Evolutionary conservation across 2,113 vertebrate species (phyloP).

Genomic region (Petaurus breviceps): DNA sequence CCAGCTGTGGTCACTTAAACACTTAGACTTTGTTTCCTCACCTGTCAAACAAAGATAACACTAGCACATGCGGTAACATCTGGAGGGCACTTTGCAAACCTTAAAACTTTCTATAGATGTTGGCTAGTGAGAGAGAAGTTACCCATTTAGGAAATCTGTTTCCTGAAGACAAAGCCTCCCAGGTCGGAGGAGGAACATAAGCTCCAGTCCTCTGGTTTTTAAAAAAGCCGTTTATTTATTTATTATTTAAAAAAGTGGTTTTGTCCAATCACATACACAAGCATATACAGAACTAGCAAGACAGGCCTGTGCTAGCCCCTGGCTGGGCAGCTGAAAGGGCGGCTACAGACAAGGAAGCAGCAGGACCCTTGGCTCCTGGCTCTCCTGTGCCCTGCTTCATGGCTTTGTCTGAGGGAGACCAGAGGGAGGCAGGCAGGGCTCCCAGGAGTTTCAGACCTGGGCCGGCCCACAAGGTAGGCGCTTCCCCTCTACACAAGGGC

Average conservation of each 20-base stretch:
- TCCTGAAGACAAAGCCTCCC: not conserved
- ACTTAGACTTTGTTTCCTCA: not conserved
- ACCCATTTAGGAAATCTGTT: not conserved
- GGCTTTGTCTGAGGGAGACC: constrained; percentile 83
- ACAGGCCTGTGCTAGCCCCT: constrained; percentile 84
- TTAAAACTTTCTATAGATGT: not conserved
- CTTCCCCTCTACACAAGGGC: constrained; percentile 83
- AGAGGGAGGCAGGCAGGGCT: constrained; percentile 84
- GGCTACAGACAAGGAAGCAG: constrained; percentile 85
- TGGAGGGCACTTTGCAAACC: not conserved
- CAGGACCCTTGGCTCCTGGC: not conserved
- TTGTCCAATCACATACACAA: constrained; percentile 88
- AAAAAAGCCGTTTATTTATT: constrained; percentile 89
- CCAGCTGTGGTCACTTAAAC: no score
- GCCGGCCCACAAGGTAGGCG: constrained; percentile 63
- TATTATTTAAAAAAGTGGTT: constrained; percentile 82
- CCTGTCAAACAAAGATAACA: not conserved
- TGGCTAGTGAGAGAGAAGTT: not conserved
- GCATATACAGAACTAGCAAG: constrained; percentile 85
- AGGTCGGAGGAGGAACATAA: constrained; percentile 28
- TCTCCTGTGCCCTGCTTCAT: constrained; percentile 81
- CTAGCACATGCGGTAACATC: not conserved
- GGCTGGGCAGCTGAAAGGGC: constrained; percentile 86
- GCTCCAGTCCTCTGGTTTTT: constrained; percentile 74
- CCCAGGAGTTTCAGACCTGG: constrained; percentile 84